Conservation (phyloP, 1,140 invertebrate species). For the Lasaia peninsularis region DNA sequence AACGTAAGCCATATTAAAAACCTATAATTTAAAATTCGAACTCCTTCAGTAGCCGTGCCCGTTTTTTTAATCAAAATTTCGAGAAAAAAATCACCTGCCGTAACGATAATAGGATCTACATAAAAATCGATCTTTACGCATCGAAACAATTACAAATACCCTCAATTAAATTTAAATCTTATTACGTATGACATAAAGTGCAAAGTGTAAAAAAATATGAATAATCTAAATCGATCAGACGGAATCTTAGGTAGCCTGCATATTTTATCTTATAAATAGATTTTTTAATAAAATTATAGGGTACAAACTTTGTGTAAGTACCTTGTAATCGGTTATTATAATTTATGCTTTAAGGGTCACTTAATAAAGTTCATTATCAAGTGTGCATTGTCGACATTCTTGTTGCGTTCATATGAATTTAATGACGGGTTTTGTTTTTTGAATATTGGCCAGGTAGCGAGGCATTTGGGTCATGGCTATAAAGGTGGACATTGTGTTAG, state of each 20-base stretch:
- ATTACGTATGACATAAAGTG: background rate
- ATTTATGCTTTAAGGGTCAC: background rate
- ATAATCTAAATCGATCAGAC: conserved; percentile 11
- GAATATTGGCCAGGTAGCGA: conserved; percentile 2
- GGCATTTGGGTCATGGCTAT: conserved; percentile 9
- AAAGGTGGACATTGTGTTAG: conserved; percentile 12
- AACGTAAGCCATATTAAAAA: conserved; percentile 46
- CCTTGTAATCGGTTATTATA: background rate
- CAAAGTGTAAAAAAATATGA: conserved; percentile 1
- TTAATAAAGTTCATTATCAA: conserved; percentile 3
- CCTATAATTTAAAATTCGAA: conserved; percentile 66
- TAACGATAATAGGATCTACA: conserved; percentile 12
- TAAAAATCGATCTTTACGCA: conserved; percentile 11
- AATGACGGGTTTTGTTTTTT: conserved; percentile 9
- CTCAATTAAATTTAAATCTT: conserved; percentile 3
- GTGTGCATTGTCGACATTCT: background rate
- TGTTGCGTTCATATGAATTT: conserved; percentile 3
- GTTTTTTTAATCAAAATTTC: conserved; percentile 34
- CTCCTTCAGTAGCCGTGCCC: conserved; percentile 65
- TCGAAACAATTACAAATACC: background rate
- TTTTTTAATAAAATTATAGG: conserved; percentile 8
- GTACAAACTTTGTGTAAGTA: background rate
- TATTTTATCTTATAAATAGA: conserved; percentile 12
- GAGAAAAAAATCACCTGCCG: conserved; percentile 11
- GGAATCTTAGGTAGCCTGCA: conserved; percentile 11